A percentile compares a stretch with the other conserved stretches of the same genome.
Evolutionary conservation across 1,140 invertebrate genomes (phyloP).

Genomic region (Lutraria rhynchaena): DNA sequence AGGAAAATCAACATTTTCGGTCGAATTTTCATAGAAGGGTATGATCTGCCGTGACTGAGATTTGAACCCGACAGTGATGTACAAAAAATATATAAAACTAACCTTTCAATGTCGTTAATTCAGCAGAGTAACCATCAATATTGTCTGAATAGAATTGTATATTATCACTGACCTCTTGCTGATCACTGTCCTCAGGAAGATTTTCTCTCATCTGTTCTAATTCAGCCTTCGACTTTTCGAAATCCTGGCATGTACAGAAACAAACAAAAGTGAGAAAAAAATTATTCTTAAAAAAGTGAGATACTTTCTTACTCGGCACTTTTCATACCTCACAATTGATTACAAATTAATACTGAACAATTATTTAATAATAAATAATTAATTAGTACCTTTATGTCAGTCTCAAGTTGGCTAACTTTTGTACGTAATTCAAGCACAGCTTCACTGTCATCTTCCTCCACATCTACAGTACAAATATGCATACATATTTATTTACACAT

Average conservation of each 20-base stretch:
- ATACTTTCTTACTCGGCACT: slow-evolving; percentile 3
- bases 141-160: slow-evolving; percentile 76
- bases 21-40: too few species aligned
- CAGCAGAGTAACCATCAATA: slow-evolving; percentile 72
- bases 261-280: too few species aligned
- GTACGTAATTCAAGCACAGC: slow-evolving; percentile 70
- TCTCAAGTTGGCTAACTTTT: slow-evolving; percentile 67
- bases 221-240: slow-evolving; percentile 67
- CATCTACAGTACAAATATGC: slow-evolving; percentile 27
- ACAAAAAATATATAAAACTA: too few species aligned
- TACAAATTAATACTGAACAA: too few species aligned
- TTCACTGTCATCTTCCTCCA: slow-evolving; percentile 61
- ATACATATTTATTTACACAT: too few species aligned
- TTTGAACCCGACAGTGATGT: too few species aligned
- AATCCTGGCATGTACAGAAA: slow-evolving; percentile 67
- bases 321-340: slow-evolving; percentile 29
- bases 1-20: too few species aligned
- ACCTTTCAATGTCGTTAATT: slow-evolving; percentile 76
- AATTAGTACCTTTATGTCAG: slow-evolving; percentile 74
- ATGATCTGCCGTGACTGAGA: too few species aligned
- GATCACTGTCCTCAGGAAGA: slow-evolving; percentile 55
- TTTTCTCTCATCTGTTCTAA: slow-evolving; percentile 57
- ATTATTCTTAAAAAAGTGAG: neutral
- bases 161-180: slow-evolving; percentile 68
- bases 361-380: too few species aligned